phyloP scores from a whole-genome alignment of 1,140 invertebrate species.

The Epicauta chinensis region DNA sequence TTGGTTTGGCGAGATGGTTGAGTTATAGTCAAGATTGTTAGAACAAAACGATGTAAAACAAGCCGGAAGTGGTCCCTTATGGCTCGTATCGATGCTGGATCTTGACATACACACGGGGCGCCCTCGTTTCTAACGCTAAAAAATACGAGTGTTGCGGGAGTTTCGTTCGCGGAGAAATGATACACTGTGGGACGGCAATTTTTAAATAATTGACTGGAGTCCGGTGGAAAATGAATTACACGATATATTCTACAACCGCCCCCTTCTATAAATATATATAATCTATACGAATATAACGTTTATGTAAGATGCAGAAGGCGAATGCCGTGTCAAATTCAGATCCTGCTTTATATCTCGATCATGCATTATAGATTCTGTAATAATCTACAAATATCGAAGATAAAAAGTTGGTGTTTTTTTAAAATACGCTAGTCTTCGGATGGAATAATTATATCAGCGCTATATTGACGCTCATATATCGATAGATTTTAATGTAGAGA shows the following conservation, averaged over 20 bases:
- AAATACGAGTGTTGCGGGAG: slow-evolving; percentile 43
- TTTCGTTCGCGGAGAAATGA: slow-evolving; percentile 38
- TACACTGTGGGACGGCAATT: slow-evolving; percentile 44
- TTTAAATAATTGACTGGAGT: slow-evolving; percentile 48
- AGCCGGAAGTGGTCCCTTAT: slow-evolving; percentile 39
- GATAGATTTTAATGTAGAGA: too few relatives aligned
- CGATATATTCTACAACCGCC: slow-evolving; percentile 29
- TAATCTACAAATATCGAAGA: slow-evolving; percentile 3
- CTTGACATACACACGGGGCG: background rate
- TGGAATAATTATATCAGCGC: too few relatives aligned
- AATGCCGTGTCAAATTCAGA: slow-evolving; percentile 32
- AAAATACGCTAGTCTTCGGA: too few relatives aligned
- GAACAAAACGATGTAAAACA: slow-evolving; percentile 48
- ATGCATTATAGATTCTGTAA: slow-evolving; percentile 22
- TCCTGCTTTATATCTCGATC: slow-evolving; percentile 19
- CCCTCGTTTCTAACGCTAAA: slow-evolving; percentile 26
- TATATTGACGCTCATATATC: too few relatives aligned
- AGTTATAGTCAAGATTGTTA: slow-evolving; percentile 44
- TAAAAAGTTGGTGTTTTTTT: too few relatives aligned
- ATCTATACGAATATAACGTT: slow-evolving; percentile 34
- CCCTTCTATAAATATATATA: slow-evolving; percentile 31
- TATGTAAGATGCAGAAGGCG: slow-evolving; percentile 34
- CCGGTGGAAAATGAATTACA: slow-evolving; percentile 48
- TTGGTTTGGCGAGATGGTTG: slow-evolving; percentile 26
- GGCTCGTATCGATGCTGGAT: slow-evolving; percentile 28